Conservation (phyloP, 2,797 vertebrate genomes). For the Salarias fasciatus region DNA sequence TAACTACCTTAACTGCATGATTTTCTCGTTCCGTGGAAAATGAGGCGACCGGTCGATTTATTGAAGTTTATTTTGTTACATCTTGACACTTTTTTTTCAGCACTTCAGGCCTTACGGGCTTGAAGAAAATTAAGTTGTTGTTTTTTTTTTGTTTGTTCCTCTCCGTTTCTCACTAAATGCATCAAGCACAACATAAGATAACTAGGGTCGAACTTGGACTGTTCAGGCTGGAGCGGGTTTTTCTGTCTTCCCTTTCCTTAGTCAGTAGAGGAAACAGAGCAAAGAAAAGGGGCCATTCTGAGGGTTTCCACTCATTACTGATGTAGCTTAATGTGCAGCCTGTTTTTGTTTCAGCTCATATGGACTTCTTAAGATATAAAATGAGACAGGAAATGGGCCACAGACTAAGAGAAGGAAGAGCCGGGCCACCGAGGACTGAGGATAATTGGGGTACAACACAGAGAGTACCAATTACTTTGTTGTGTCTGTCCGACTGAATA, state of each 20-base stretch:
- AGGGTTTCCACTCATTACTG: slow-evolving; percentile 62
- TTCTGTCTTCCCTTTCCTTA: slow-evolving; percentile 12
- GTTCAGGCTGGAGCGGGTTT: slow-evolving; percentile 1
- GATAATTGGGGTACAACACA: slow-evolving; percentile 57
- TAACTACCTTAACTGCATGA: slow-evolving; percentile 71
- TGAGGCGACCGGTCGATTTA: slow-evolving; percentile 40
- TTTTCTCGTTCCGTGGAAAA: slow-evolving; percentile 65
- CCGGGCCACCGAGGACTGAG: slow-evolving; percentile 47
- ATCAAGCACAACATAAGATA: slow-evolving; percentile 3
- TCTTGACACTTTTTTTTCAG: slow-evolving; percentile 4
- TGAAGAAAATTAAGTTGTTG: neutral
- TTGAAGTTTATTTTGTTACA: slow-evolving; percentile 37
- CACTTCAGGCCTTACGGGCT: neutral
- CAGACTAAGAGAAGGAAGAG: slow-evolving; percentile 41
- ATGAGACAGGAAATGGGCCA: slow-evolving; percentile 66
- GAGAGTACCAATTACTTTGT: slow-evolving; percentile 58
- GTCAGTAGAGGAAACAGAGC: slow-evolving; percentile 50
- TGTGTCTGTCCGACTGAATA: slow-evolving; percentile 44
- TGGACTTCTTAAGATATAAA: slow-evolving; percentile 65
- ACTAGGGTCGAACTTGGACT: slow-evolving; percentile 6
- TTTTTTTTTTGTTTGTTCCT: neutral
- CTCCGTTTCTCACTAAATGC: slow-evolving; percentile 8
- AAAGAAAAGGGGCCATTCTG: slow-evolving; percentile 47
- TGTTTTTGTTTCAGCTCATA: slow-evolving; percentile 62
- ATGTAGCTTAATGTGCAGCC: slow-evolving; percentile 45